These are phyloP conservation scores for Eurypyga helias DNA, from an alignment of 2,113 vertebrate genomes.

Conservation along the genomic window DNA sequence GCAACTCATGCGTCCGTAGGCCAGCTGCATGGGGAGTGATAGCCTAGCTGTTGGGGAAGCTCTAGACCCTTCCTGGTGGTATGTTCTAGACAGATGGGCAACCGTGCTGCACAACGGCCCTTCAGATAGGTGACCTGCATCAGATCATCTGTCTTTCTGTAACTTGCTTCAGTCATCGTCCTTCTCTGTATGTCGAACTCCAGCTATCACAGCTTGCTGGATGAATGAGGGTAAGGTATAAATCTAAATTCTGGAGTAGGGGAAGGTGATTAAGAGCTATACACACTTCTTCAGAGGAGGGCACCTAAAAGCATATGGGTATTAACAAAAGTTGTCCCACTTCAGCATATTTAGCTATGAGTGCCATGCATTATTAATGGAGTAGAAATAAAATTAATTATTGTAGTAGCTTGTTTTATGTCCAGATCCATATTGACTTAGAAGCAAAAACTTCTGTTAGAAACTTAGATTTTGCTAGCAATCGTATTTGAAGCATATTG, in stretches of 20 bases:
- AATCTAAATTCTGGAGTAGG: not conserved
- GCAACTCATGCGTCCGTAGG: rapidly evolving
- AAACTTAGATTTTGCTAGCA: not conserved
- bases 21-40: not conserved
- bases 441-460: not conserved
- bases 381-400: not conserved
- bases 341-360: not conserved
- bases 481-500: not conserved
- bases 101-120: rapidly evolving
- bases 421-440: not conserved
- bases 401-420: not conserved
- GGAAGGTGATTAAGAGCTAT: not conserved
- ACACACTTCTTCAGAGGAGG: not conserved
- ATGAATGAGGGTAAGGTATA: not conserved
- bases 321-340: not conserved
- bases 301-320: not conserved
- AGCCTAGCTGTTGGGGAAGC: not conserved
- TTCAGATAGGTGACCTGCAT: not conserved
- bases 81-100: not conserved
- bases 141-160: not conserved
- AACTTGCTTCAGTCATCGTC: not conserved
- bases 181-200: not conserved
- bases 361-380: not conserved
- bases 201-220: not conserved
- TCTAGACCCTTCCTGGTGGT: not conserved